Percentiles rank a stretch among this genome's conserved stretches.
Conservation (phyloP, 2,113 vertebrate species). For the Macquaria australasica region DNA sequence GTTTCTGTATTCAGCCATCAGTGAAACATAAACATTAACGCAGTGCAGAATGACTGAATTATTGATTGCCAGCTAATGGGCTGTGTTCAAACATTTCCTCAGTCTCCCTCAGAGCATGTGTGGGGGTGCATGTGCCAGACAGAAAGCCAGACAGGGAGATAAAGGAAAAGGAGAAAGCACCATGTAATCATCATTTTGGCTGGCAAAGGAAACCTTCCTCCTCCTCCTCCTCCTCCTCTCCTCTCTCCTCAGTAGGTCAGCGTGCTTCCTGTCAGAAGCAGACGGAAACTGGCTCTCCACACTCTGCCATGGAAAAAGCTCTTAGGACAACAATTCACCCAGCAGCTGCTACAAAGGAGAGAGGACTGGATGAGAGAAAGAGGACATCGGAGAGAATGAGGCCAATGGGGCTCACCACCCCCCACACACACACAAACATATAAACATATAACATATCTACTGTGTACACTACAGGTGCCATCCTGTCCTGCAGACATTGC, state of each 20-base stretch:
- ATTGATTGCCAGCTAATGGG: constrained; percentile 69
- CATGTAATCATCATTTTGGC: constrained; percentile 24
- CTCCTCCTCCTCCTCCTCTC: constrained; percentile 1
- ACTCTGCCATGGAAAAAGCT: constrained; percentile 74
- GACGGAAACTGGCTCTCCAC: constrained; percentile 63
- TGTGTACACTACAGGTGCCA: constrained; percentile 30
- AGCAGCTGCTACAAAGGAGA: constrained; percentile 67
- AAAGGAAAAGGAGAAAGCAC: constrained; percentile 8
- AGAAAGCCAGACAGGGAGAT: constrained; percentile 7
- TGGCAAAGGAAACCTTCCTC: constrained; percentile 27
- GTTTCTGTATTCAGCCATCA: constrained; percentile 36
- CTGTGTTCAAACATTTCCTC: constrained; percentile 38
- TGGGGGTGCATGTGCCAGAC: background rate
- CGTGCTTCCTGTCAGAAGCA: constrained; percentile 73
- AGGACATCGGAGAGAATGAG: constrained; percentile 42
- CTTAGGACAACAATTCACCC: constrained; percentile 63
- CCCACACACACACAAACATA: constrained; percentile 15
- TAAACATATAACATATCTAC: constrained; percentile 38
- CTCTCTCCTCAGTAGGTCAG: constrained; percentile 56
- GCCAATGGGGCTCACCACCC: background rate
- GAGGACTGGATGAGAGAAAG: constrained; percentile 38
- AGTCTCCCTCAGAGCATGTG: background rate
- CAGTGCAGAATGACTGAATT: constrained; percentile 63
- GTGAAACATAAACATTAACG: constrained; percentile 65
- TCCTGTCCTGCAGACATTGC: constrained; percentile 23